Conservation (phyloP, 1,140 invertebrate species). For the Batillaria attramentaria region DNA sequence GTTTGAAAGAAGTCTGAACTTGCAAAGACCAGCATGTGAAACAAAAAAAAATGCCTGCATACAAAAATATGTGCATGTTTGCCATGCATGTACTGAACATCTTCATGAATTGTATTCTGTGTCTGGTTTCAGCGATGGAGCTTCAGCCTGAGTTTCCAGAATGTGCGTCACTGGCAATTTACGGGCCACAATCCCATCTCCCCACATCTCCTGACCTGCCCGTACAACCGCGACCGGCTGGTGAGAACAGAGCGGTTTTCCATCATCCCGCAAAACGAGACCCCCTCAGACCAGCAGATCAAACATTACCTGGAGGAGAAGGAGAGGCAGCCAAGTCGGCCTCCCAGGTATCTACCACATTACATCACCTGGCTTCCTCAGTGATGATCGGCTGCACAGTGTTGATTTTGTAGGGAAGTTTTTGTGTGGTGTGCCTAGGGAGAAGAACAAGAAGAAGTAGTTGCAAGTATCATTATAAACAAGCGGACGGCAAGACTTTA, state of each 20-base stretch:
- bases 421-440: too few species aligned
- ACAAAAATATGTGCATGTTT: too few species aligned
- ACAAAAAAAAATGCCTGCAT: neutral
- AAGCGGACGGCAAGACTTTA: too few species aligned
- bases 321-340: too few species aligned
- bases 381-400: neutral
- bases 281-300: constrained; percentile 5
- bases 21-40: neutral
- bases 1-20: constrained; percentile 4
- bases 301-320: neutral
- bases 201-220: constrained; percentile 70
- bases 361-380: neutral
- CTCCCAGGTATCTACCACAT: too few species aligned
- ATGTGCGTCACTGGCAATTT: constrained; percentile 68
- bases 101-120: constrained; percentile 9
- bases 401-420: too few species aligned
- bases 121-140: constrained; percentile 69
- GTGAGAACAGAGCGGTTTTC: constrained; percentile 5
- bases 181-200: constrained; percentile 58
- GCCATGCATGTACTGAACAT: too few species aligned
- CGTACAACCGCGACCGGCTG: constrained; percentile 59
- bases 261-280: neutral
- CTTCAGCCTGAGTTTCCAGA: constrained; percentile 71
- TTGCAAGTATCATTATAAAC: too few species aligned
- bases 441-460: too few species aligned